Evolutionary conservation across 2,888 invertebrate species (phyloP).

Genomic region (Chloromyia formosa): DNA sequence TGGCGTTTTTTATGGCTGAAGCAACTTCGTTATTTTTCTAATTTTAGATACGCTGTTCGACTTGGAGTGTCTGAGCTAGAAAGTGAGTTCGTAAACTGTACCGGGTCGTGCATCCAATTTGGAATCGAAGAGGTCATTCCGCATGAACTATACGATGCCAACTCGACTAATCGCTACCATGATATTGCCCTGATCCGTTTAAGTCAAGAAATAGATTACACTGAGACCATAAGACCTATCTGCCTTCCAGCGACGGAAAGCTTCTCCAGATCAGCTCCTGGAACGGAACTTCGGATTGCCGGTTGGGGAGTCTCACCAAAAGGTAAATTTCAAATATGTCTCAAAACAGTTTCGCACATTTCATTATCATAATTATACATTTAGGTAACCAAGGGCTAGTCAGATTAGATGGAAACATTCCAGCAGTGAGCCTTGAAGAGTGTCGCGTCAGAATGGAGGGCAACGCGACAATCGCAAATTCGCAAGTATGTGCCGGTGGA

Average conservation of each 20-base stretch:
- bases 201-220: constrained; percentile 66
- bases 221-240: constrained; percentile 68
- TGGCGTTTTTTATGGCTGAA: too few relatives aligned
- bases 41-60: constrained; percentile 26
- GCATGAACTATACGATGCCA: constrained; percentile 72
- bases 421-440: constrained; percentile 60
- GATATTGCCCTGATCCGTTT: constrained; percentile 79
- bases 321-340: too few relatives aligned
- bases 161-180: constrained; percentile 69
- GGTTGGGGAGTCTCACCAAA: constrained; percentile 69
- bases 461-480: background rate
- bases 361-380: background rate
- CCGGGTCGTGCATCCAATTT: constrained; percentile 55
- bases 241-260: constrained; percentile 66
- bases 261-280: constrained; percentile 54
- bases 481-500: constrained; percentile 55
- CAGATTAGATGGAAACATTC: constrained; percentile 55
- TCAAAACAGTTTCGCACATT: constrained; percentile 50
- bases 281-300: constrained; percentile 65
- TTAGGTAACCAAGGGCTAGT: background rate
- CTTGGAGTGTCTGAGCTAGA: constrained; percentile 40
- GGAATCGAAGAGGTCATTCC: constrained; percentile 70
- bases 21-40: too few relatives aligned
- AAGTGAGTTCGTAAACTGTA: constrained; percentile 28
- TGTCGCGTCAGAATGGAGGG: constrained; percentile 58